phyloP scores from a whole-genome alignment of 1,140 invertebrate genomes.

The Melitaea cinxia region DNA sequence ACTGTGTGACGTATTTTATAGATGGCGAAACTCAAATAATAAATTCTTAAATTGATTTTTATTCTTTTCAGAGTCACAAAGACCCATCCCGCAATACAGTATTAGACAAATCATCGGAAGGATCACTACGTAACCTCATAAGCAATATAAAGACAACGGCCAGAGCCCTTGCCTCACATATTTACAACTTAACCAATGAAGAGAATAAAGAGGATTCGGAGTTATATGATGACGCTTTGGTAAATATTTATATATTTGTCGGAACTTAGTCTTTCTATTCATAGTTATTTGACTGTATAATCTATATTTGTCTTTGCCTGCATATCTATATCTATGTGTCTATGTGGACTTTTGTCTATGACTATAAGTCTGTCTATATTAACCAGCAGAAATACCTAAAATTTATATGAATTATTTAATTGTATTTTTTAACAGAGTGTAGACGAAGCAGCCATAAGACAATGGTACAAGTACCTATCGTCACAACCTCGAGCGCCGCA shows the following conservation, averaged over 20 bases:
- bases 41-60: not conserved
- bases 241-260: constrained; percentile 70
- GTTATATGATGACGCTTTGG: constrained; percentile 87
- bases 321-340: too few relatives aligned
- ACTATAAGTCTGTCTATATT: too few relatives aligned
- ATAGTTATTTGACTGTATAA: not conserved
- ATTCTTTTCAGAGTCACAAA: constrained; percentile 59
- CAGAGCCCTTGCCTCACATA: constrained; percentile 91
- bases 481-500: constrained; percentile 88
- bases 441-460: constrained; percentile 86
- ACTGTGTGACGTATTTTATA: too few relatives aligned
- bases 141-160: constrained; percentile 90
- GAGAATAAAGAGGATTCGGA: constrained; percentile 60
- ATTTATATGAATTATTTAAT: not conserved
- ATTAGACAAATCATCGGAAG: constrained; percentile 49
- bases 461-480: constrained; percentile 89
- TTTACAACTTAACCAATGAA: constrained; percentile 90
- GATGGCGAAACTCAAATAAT: too few relatives aligned
- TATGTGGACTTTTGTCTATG: too few relatives aligned
- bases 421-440: constrained; percentile 83
- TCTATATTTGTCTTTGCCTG: too few relatives aligned
- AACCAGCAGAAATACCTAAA: too few relatives aligned
- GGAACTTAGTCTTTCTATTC: too few relatives aligned
- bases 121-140: constrained; percentile 81
- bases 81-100: constrained; percentile 56